phyloP scores from a whole-genome alignment of 2,888 invertebrate genomes.

The Physocephala rufipes region DNA sequence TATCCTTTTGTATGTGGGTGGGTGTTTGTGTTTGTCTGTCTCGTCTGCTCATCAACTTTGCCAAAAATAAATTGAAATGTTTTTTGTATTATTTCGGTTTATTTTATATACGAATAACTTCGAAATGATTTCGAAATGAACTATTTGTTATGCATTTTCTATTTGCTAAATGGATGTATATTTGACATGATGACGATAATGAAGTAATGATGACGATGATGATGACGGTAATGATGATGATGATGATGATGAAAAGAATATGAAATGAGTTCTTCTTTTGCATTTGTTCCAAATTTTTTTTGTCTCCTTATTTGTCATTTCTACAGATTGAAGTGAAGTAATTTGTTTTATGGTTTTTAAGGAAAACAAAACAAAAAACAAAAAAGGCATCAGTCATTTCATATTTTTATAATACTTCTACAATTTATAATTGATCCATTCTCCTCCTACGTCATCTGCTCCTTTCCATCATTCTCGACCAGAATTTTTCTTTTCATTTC shows the following conservation, averaged over 20 bases:
- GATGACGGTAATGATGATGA: no score
- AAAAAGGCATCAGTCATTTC: no score
- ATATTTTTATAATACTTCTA: conserved; percentile 14
- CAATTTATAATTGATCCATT: not conserved
- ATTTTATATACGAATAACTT: conserved; percentile 38
- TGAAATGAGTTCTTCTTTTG: not conserved
- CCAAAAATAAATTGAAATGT: conserved; percentile 45
- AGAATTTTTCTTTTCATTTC: no score
- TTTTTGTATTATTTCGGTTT: no score
- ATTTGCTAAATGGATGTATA: no score
- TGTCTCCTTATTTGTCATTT: not conserved
- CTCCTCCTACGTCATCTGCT: conserved; percentile 2
- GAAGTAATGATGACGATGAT: no score
- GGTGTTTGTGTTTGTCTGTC: no score
- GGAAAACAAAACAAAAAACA: not conserved
- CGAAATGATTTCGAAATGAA: conserved; percentile 47
- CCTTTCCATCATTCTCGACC: conserved; percentile 3
- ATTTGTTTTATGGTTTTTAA: conserved; percentile 17
- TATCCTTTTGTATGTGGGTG: no score
- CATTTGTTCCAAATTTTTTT: not conserved
- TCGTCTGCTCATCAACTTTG: no score
- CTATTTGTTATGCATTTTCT: conserved; percentile 50
- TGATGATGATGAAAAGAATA: no score
- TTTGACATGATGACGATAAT: conserved; percentile 46
- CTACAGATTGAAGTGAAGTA: not conserved